These are phyloP conservation scores for Actenoides hombroni DNA, from an alignment of 2,113 vertebrate species.

Conservation along the genomic window DNA sequence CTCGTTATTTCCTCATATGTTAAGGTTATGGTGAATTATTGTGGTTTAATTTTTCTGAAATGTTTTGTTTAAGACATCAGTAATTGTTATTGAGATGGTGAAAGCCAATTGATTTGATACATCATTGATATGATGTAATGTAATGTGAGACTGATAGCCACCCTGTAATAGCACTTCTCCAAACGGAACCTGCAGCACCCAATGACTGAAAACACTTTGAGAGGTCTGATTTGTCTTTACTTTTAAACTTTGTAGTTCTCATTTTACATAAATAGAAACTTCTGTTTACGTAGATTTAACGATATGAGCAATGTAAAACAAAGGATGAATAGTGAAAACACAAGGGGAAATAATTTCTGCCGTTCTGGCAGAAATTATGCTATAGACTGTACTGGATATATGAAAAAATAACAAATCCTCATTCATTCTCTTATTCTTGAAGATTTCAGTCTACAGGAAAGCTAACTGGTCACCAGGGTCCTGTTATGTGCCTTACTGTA, in stretches of 20 bases:
- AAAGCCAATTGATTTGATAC: background rate
- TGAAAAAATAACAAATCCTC: background rate
- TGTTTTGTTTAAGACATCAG: background rate
- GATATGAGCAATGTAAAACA: background rate
- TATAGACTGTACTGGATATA: background rate
- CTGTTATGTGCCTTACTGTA: conserved; percentile 93
- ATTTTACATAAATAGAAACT: background rate
- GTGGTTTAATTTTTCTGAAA: too few relatives aligned
- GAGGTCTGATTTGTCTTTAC: background rate
- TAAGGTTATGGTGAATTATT: background rate
- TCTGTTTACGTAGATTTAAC: background rate
- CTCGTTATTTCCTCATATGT: background rate
- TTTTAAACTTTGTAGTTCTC: background rate
- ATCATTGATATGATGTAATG: background rate
- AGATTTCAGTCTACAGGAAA: conserved; percentile 98
- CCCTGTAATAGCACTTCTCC: background rate
- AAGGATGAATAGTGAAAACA: background rate
- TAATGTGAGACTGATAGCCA: background rate
- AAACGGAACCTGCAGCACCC: background rate
- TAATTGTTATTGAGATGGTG: background rate
- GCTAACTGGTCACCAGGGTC: conserved; percentile 90
- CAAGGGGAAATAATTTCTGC: background rate
- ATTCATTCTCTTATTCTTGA: conserved; percentile 9
- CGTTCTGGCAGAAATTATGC: background rate
- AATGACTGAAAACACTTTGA: background rate